phyloP scores from a whole-genome alignment of 2,888 invertebrate species.

The Stenichneumon culpator region DNA sequence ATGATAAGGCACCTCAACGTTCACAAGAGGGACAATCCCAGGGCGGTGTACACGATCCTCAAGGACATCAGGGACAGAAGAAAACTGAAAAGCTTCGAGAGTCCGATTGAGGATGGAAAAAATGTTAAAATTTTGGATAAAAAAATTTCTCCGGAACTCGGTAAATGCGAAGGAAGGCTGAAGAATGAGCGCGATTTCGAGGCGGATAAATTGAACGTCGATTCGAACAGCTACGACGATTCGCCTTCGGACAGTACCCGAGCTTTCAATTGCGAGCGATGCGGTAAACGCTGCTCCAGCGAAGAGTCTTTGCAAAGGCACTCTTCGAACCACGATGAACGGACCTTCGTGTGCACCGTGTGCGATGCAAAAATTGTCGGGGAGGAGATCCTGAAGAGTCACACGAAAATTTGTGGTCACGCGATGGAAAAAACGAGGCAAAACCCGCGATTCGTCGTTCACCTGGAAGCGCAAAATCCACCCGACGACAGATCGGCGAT shows the following conservation, averaged over 20 bases:
- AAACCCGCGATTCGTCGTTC: neutral
- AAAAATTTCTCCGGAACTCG: conserved; percentile 14
- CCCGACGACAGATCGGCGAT: conserved; percentile 77
- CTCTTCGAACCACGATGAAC: conserved; percentile 63
- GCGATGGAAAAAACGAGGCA: conserved; percentile 33
- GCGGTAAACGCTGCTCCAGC: neutral
- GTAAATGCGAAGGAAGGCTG: conserved; percentile 36
- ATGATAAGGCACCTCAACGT: conserved; percentile 80
- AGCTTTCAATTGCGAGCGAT: neutral
- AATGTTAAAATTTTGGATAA: neutral
- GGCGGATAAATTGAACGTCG: conserved; percentile 49
- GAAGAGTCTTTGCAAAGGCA: conserved; percentile 62
- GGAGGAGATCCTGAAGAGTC: conserved; percentile 75
- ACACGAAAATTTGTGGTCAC: conserved; percentile 73
- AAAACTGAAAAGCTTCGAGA: conserved; percentile 51
- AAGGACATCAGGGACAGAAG: conserved; percentile 79
- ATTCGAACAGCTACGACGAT: conserved; percentile 57
- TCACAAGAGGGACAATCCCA: conserved; percentile 79
- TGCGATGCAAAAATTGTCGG: conserved; percentile 78
- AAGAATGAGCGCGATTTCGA: conserved; percentile 32
- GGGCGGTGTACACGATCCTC: conserved; percentile 78
- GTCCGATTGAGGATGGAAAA: neutral
- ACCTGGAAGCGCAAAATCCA: conserved; percentile 71
- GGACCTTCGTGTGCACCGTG: conserved; percentile 71
- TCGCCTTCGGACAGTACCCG: conserved; percentile 35